Conservation (phyloP, 2,113 vertebrate genomes). For the Arothron firmamentum region DNA sequence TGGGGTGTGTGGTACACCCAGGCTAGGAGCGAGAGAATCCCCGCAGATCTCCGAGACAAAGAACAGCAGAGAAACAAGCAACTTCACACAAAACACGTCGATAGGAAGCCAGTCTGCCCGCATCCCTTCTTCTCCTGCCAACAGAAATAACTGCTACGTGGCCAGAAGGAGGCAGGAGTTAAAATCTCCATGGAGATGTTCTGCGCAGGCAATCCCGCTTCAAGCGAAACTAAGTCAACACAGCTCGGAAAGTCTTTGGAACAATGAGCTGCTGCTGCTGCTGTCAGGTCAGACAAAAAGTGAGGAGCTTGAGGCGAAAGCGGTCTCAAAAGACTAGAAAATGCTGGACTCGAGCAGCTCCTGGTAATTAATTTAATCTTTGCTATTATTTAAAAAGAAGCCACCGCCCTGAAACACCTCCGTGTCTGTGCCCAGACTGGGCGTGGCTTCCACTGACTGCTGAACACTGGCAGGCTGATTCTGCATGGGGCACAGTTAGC, state of each 20-base stretch:
- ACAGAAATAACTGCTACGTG: conserved; percentile 31
- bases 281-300: conserved; percentile 43
- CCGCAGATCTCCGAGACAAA: conserved; percentile 34
- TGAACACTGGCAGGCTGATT: too few relatives aligned
- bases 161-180: conserved; percentile 27
- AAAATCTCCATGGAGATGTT: conserved; percentile 36
- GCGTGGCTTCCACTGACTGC: too few relatives aligned
- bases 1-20: conserved; percentile 17
- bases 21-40: conserved; percentile 30
- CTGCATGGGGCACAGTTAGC: too few relatives aligned
- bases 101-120: conserved; percentile 28
- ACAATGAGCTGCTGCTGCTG: conserved; percentile 22
- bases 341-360: neutral
- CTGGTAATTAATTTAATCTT: neutral
- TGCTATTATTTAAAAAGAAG: neutral
- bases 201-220: conserved; percentile 37
- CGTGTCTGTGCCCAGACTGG: too few relatives aligned
- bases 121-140: conserved; percentile 6
- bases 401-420: too few relatives aligned
- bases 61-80: conserved; percentile 28
- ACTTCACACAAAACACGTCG: conserved; percentile 30
- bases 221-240: conserved; percentile 54
- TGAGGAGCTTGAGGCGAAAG: conserved; percentile 12
- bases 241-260: conserved; percentile 26
- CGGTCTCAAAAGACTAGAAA: conserved; percentile 7